phyloP scores from a whole-genome alignment of 2,113 vertebrate species.

The Reinhardtius hippoglossoides region DNA sequence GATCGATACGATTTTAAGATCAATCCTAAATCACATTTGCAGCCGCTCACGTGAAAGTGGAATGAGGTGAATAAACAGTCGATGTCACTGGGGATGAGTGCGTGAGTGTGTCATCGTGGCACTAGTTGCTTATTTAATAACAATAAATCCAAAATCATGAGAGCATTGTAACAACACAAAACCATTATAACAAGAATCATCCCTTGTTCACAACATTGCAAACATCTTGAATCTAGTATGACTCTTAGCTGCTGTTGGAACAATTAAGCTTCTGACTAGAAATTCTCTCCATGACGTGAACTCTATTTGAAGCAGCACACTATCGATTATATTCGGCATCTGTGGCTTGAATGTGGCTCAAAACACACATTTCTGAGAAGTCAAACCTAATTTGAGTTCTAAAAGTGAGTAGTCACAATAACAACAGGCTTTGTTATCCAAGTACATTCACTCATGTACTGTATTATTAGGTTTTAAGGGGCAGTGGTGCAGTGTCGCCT shows the following conservation, averaged over 20 bases:
- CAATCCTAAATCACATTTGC: conserved; percentile 10
- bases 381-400: neutral
- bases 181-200: neutral
- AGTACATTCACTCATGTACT: neutral
- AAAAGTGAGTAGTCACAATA: neutral
- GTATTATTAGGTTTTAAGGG: no score
- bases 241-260: neutral
- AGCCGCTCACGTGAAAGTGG: neutral
- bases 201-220: neutral
- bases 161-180: neutral
- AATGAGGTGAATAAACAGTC: neutral
- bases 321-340: neutral
- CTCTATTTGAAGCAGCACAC: neutral
- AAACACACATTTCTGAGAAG: neutral
- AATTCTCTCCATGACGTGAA: neutral
- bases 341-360: neutral
- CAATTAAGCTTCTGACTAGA: neutral
- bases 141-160: neutral
- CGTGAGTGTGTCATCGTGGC: neutral
- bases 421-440: neutral
- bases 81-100: neutral
- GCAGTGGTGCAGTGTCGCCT: neutral
- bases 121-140: neutral
- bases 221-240: neutral
- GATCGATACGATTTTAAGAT: conserved; percentile 32